Evolutionary conservation across 2,888 invertebrate genomes (phyloP), one percentile per base, ranked within the genome.

Genomic region (Oxyteleia sp.): DNA sequence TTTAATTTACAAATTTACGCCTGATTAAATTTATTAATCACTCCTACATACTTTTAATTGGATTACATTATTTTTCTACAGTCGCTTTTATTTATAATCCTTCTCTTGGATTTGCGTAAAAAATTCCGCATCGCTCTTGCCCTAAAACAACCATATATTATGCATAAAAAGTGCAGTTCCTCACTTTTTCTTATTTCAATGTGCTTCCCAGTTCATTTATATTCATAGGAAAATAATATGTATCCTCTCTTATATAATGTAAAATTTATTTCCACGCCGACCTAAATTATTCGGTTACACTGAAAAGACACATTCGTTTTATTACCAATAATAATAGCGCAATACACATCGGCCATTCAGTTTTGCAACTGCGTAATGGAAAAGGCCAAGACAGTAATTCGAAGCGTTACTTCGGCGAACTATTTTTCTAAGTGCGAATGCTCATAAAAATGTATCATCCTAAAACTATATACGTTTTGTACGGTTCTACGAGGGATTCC

Each of bases 361-460:
- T n/a, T n/a, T n/a, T n/a, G n/a, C n/a, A n/a, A n/a, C n/a, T n/a
- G n/a, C n/a, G n/a, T n/a, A n/a, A n/a, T n/a, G n/a, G n/a, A n/a
- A n/a, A n/a, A n/a, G n/a, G n/a, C n/a, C n/a, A n/a, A n/a, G n/a
- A n/a, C n/a, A n/a, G n/a, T n/a, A n/a, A n/a, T n/a, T n/a, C n/a
- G n/a, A n/a, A n/a, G n/a, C n/a, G n/a, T n/a, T n/a, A n/a, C n/a
- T n/a, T n/a, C n/a, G n/a, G n/a, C n/a, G n/a, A n/a, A n/a, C n/a
- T n/a, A n/a, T n/a, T n/a, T n/a, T n/a, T n/a, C n/a, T 45, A 29
- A 61, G 45, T 45, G 61, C 26, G 61, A 45, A 23, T 8, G 11
- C n/a, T 61, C 51, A 32, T 66, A 51, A 66, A 64, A 66, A 51
- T 66, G 51, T 66, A 66, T 66, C 35, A 45, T 64, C 11, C 23